phyloP scores from a whole-genome alignment of 1,140 invertebrate genomes.

The Drosophila pseudoobscura region DNA sequence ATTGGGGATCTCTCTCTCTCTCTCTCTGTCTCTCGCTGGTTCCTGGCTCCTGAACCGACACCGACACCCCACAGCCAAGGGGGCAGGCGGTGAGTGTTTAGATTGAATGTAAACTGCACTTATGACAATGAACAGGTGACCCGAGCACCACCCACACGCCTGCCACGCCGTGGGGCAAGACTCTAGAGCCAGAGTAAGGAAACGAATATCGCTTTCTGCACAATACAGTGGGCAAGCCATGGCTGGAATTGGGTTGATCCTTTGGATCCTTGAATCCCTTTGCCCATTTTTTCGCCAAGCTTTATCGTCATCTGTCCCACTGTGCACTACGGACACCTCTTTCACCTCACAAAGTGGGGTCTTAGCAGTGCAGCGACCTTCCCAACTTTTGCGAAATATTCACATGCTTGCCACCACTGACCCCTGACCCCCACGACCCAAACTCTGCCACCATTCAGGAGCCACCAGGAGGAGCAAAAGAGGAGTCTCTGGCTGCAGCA shows the following conservation, averaged over 20 bases:
- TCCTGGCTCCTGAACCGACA: too few relatives aligned
- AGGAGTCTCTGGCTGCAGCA: constrained; percentile 41
- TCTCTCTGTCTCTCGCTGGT: not conserved
- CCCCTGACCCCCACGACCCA: constrained; percentile 13
- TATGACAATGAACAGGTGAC: constrained; percentile 77
- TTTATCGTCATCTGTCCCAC: too few relatives aligned
- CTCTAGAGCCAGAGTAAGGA: constrained; percentile 10
- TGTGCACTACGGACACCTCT: too few relatives aligned
- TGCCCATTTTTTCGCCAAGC: too few relatives aligned
- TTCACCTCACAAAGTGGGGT: not conserved
- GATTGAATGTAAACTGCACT: constrained; percentile 79
- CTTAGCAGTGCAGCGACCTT: not conserved
- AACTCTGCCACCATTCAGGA: constrained; percentile 9
- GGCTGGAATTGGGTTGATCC: too few relatives aligned
- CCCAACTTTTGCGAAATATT: not conserved
- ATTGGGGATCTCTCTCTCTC: constrained; percentile 56
- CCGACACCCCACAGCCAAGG: not conserved
- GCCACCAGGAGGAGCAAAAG: not conserved
- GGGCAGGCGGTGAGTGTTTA: constrained; percentile 59
- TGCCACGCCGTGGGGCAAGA: constrained; percentile 28
- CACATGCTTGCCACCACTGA: not conserved
- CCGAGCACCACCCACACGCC: constrained; percentile 10
- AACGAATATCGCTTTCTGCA: constrained; percentile 19
- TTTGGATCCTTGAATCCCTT: too few relatives aligned
- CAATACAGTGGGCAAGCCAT: not conserved